These are phyloP conservation scores for Stenodera caucasica DNA, from an alignment of 2,888 invertebrate genomes.

Conservation along the genomic window DNA sequence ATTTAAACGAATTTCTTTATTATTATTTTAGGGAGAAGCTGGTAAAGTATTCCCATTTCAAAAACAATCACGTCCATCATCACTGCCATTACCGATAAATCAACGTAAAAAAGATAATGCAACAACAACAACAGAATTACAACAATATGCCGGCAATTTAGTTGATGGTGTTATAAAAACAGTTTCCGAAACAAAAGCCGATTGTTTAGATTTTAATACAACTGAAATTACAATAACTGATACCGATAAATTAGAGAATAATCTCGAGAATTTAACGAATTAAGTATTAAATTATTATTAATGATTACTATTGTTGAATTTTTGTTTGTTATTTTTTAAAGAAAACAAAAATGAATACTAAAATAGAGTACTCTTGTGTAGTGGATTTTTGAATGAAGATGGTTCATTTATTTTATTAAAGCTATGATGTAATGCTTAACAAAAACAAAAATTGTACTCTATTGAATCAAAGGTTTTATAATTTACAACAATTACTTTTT, in stretches of 20 bases:
- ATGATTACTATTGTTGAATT: neutral
- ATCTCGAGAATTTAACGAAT: neutral
- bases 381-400: no score
- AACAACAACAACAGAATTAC: slow-evolving; percentile 42
- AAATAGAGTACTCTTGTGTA: no score
- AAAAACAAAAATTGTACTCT: no score
- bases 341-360: no score
- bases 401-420: no score
- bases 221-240: slow-evolving; percentile 46
- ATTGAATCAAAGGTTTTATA: no score
- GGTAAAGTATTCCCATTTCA: slow-evolving; percentile 54
- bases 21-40: slow-evolving; percentile 49
- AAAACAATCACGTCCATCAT: slow-evolving; percentile 53
- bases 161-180: slow-evolving; percentile 55
- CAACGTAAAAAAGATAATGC: slow-evolving; percentile 46
- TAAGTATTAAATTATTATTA: neutral
- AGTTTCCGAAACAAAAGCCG: slow-evolving; percentile 47
- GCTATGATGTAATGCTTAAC: no score
- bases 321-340: neutral
- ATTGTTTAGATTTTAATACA: slow-evolving; percentile 30
- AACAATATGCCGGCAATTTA: slow-evolving; percentile 53
- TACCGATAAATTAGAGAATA: slow-evolving; percentile 28
- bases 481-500: no score
- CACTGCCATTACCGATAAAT: slow-evolving; percentile 51
- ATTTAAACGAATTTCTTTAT: neutral